Evolutionary conservation across 2,797 vertebrate species (phyloP).

Genomic region (Sebastes paucispinis): DNA sequence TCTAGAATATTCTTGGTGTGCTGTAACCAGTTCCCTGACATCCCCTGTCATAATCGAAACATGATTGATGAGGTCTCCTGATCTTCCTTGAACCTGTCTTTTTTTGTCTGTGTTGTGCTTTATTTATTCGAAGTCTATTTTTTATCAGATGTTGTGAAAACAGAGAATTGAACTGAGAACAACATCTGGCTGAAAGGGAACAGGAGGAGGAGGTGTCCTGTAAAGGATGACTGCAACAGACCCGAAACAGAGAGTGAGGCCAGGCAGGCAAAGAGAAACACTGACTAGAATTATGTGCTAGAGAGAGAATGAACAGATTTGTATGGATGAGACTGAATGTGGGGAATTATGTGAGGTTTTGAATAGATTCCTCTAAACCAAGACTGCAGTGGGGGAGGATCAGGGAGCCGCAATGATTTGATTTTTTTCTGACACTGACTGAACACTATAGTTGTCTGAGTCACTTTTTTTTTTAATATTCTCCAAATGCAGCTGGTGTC

Average conservation of each 20-base stretch:
- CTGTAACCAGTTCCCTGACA: conserved; percentile 14
- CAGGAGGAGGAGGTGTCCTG: conserved; percentile 38
- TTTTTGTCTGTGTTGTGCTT: conserved; percentile 7
- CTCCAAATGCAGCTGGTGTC: conserved; percentile 39
- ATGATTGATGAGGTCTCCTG: conserved; percentile 22
- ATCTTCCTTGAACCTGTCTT: conserved; percentile 10
- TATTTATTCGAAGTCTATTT: conserved; percentile 22
- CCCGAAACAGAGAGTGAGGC: conserved; percentile 48
- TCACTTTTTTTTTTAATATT: conserved; percentile 23
- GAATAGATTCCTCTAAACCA: conserved; percentile 58
- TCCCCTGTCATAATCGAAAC: conserved; percentile 21
- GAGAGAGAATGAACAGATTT: conserved; percentile 54
- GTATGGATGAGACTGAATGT: conserved; percentile 53
- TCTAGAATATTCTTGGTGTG: background rate
- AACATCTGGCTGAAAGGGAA: conserved; percentile 36
- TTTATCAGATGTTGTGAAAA: conserved; percentile 32
- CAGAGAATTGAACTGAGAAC: conserved; percentile 30
- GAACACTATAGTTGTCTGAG: conserved; percentile 36
- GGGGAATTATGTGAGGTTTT: conserved; percentile 55
- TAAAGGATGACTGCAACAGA: conserved; percentile 51
- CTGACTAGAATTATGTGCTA: conserved; percentile 58
- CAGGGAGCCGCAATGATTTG: conserved; percentile 15
- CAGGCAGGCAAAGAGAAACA: conserved; percentile 36
- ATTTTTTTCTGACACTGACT: conserved; percentile 45
- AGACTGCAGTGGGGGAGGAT: conserved; percentile 27